A percentile compares a stretch with the other conserved stretches of the same genome.
Evolutionary conservation across 2,888 invertebrate genomes (phyloP).

Genomic region (Aphidius colemani): DNA sequence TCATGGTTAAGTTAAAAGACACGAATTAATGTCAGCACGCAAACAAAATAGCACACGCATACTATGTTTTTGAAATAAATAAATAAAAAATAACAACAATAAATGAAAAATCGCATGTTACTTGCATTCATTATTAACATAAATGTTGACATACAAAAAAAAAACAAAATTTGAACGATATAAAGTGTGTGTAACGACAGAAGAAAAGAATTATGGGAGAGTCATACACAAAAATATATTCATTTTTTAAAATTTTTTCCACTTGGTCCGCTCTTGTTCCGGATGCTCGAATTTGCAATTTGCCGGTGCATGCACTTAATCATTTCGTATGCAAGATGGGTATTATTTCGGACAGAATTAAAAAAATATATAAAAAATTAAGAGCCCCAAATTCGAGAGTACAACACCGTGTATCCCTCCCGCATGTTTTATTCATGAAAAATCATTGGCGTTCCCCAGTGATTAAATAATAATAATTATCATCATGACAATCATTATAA

Average conservation of each 20-base stretch:
- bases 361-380: constrained; percentile 5
- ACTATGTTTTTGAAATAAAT: too few relatives aligned
- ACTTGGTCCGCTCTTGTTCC: constrained; percentile 10
- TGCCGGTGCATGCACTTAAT: constrained; percentile 27
- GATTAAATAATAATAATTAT: too few relatives aligned
- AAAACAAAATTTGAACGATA: not conserved
- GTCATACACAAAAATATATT: constrained; percentile 2
- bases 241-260: not conserved
- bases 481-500: too few relatives aligned
- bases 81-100: not conserved
- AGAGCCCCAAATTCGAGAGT: constrained; percentile 9
- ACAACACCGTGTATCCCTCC: too few relatives aligned
- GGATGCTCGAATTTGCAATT: constrained; percentile 24
- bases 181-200: not conserved
- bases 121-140: not conserved
- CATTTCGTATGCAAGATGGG: constrained; percentile 16
- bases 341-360: constrained; percentile 7
- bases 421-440: constrained; percentile 23
- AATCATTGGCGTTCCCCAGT: too few relatives aligned
- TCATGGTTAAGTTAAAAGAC: constrained; percentile 9
- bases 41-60: not conserved
- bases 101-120: not conserved
- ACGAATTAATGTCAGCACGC: constrained; percentile 12
- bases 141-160: not conserved
- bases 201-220: constrained; percentile 1